phyloP scores from a whole-genome alignment of 1,140 invertebrate genomes.

The Dinothrombium tinctorium region DNA sequence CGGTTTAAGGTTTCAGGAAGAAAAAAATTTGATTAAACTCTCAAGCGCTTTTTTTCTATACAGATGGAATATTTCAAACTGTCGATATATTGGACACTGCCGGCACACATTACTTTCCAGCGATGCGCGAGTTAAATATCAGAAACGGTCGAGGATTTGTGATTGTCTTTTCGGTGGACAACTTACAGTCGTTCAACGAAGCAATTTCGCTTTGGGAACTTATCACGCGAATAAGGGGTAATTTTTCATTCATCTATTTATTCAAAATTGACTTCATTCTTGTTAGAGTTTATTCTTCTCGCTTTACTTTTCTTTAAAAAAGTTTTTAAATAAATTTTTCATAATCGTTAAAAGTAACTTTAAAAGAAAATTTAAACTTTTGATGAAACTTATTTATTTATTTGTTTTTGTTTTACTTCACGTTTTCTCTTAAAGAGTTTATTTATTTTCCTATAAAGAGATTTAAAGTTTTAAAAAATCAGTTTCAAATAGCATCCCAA shows the following conservation, averaged over 20 bases:
- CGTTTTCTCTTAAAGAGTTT: no score
- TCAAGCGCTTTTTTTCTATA: no score
- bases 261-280: not conserved
- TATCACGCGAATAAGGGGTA: slow-evolving; percentile 17
- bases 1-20: no score
- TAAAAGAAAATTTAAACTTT: not conserved
- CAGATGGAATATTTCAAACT: slow-evolving; percentile 20
- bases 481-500: no score
- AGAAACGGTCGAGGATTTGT: slow-evolving; percentile 19
- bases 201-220: slow-evolving; percentile 16
- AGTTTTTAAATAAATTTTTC: not conserved
- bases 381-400: not conserved
- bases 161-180: slow-evolving; percentile 20
- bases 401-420: not conserved
- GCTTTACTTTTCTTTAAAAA: not conserved
- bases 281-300: not conserved
- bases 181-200: slow-evolving; percentile 19
- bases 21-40: no score
- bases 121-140: slow-evolving; percentile 21
- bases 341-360: not conserved
- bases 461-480: no score
- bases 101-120: slow-evolving; percentile 21
- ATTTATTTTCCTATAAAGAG: no score
- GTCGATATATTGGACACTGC: slow-evolving; percentile 23
- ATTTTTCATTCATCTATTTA: not conserved